Base-by-base conservation (phyloP, 2,888 invertebrate species). In the Diadromus collaris region DNA sequence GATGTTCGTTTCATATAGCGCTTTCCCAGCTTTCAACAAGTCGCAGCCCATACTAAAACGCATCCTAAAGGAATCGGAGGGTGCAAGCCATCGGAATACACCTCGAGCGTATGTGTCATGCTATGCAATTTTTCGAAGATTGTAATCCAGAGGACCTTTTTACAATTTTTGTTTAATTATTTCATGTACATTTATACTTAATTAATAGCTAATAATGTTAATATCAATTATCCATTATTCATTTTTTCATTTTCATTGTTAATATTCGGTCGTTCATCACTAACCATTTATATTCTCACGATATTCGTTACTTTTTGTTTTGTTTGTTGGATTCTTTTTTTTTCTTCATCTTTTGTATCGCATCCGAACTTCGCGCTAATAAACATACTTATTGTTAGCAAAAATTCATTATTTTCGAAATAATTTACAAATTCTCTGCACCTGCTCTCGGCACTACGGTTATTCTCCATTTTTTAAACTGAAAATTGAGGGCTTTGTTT, bases 361-460 rank as follows among this genome's bases (percentile, higher is more conserved):
- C 76, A 44, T 71, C 56, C 60, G 56, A 79, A 71, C 74, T 81
- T 78, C 69, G 75, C 70, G 70, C 48, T 72, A 78, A 81, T 80
- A 82, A 84, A 83, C 80, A 79, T 86, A 82, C 81, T 82, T 81
- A 84, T 67, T 84, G 85, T 86, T 85, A 85, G 86, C 86, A 86
- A 86, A 86, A 84, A 82, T 83, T 83, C 80, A 69, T 76, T 56
- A 56, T 56, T 56, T 82, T 80, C 74, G 81, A 81, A 86, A 83
- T 84, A 84, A 85, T 86, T 84, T 85, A 86, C 84, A 80, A 74
- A 77, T 48, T 69, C 69, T 76, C 56, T 19, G 60, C n/a, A 48
- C 29, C 27, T 48, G 38, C 21, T 65, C 61, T 56, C 71, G 67
- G 34, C 54, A 44, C 63, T 21, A 32, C 46, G 27, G 58, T 58